Percentiles rank a stretch among this genome's conserved stretches.
phyloP scores from a whole-genome alignment of 2,888 invertebrate species.

The Morpho helenor region DNA sequence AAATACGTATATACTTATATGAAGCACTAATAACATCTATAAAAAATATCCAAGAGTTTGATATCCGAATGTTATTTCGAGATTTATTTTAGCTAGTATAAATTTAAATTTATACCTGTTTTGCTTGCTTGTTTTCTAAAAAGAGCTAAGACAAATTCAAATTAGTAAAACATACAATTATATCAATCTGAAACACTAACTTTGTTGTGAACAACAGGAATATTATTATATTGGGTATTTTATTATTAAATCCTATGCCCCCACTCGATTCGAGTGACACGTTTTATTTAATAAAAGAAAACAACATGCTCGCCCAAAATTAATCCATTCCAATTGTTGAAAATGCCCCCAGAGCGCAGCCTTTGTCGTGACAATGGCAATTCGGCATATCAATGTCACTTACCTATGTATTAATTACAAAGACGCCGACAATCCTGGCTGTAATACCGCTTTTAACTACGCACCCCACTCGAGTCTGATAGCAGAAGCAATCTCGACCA shows the following conservation, averaged over 20 bases:
- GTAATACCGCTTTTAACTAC: conserved; percentile 58
- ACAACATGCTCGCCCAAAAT: conserved; percentile 22
- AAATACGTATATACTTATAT: too few relatives aligned
- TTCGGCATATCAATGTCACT: conserved; percentile 70
- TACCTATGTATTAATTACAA: conserved; percentile 72
- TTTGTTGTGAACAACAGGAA: too few relatives aligned
- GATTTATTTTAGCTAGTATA: too few relatives aligned
- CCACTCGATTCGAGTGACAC: conserved; percentile 16
- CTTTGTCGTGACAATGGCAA: conserved; percentile 53
- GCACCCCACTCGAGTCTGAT: conserved; percentile 45
- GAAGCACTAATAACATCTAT: too few relatives aligned
- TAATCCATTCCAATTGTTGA: conserved; percentile 26
- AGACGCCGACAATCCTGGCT: conserved; percentile 56
- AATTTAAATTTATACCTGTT: too few relatives aligned
- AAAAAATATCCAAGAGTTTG: too few relatives aligned
- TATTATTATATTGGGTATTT: too few relatives aligned
- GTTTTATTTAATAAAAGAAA: conserved; percentile 12
- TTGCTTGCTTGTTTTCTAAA: too few relatives aligned
- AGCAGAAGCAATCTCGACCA: conserved; percentile 31
- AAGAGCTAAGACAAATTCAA: too few relatives aligned
- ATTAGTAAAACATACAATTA: too few relatives aligned
- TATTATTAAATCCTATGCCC: neutral
- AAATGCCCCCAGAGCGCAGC: conserved; percentile 30
- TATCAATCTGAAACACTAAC: too few relatives aligned
- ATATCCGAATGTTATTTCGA: too few relatives aligned